These are phyloP conservation scores for Drosophila nr. perissopoda DNA, from an alignment of 2,888 invertebrate genomes.

Conservation along the genomic window DNA sequence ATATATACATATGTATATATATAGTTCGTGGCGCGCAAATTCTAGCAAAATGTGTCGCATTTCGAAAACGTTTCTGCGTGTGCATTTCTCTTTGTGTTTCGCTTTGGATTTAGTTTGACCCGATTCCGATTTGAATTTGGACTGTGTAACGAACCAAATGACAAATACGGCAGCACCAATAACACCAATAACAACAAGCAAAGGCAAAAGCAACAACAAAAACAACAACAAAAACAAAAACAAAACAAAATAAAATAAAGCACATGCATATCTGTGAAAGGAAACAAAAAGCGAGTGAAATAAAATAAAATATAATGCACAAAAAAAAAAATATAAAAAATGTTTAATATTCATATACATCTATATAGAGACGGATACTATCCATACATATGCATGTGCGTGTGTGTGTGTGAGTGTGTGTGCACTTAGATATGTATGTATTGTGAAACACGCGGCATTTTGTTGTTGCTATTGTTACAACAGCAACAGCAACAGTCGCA, in stretches of 20 bases:
- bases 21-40: conserved; percentile 39
- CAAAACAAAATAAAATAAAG: conserved; percentile 34
- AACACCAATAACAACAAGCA: conserved; percentile 20
- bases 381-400: neutral
- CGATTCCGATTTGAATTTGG: conserved; percentile 64
- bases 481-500: conserved; percentile 64
- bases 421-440: conserved; percentile 10
- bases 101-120: conserved; percentile 56
- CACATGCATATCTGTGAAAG: conserved; percentile 58
- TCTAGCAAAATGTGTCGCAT: conserved; percentile 31
- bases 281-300: conserved; percentile 58
- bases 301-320: conserved; percentile 51
- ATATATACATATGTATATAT: neutral
- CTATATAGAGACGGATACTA: conserved; percentile 9
- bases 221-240: conserved; percentile 29
- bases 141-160: conserved; percentile 53
- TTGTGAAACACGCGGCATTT: conserved; percentile 65
- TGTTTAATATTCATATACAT: conserved; percentile 37
- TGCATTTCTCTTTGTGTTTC: conserved; percentile 53
- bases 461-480: conserved; percentile 55
- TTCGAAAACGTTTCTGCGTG: conserved; percentile 50
- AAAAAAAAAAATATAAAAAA: conserved; percentile 15
- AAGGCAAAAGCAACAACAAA: conserved; percentile 21
- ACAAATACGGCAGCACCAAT: conserved; percentile 32
- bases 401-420: neutral